Evolutionary conservation across 2,888 invertebrate genomes (phyloP), one percentile per base, ranked within the genome.

Genomic region (Dilophus febrilis): DNA sequence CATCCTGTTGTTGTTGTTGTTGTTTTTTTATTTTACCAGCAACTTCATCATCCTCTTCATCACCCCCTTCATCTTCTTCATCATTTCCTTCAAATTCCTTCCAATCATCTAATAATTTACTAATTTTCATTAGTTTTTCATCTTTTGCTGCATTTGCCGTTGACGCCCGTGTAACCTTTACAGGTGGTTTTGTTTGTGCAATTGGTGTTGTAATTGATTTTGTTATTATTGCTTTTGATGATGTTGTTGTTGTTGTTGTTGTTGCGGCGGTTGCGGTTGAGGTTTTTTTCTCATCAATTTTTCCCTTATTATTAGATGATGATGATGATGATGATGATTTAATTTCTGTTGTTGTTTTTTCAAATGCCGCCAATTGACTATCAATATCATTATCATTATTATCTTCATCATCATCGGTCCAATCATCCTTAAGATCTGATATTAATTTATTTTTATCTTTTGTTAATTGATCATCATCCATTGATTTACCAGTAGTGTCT

Each of bases 241-340:
- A 60, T 59, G 45, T 58, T 52, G 28, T 56, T 54, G 44, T 59
- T 62, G 45, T 52, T 59, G 8, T 60, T 59, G 45, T 60, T 59
- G 40, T 56, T 55, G 41, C 59, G 60, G 6, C 53, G 54, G 32
- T 34, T 44, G 39, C 27, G 33, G 19, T 26, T 7, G 31, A 32
- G 26, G 44, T 45, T 22, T 46, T 48, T 16, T 32, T 28, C 43
- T 45, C 29, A 18, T 17, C 59, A 65, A 64, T 65, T 52, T 66
- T 60, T 29, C 60, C 56, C 43, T 62, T n/a, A n/a, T n/a, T n/a
- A n/a, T n/a, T n/a, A n/a, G n/a, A n/a, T n/a, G n/a, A n/a, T n/a
- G n/a, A n/a, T n/a, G n/a, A n/a, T n/a, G n/a, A n/a, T n/a, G n/a
- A n/a, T n/a, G n/a, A n/a, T n/a, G n/a, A n/a, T n/a, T n/a, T n/a